phyloP scores from a whole-genome alignment of 2,113 vertebrate species.

The Onychostruthus taczanowskii region DNA sequence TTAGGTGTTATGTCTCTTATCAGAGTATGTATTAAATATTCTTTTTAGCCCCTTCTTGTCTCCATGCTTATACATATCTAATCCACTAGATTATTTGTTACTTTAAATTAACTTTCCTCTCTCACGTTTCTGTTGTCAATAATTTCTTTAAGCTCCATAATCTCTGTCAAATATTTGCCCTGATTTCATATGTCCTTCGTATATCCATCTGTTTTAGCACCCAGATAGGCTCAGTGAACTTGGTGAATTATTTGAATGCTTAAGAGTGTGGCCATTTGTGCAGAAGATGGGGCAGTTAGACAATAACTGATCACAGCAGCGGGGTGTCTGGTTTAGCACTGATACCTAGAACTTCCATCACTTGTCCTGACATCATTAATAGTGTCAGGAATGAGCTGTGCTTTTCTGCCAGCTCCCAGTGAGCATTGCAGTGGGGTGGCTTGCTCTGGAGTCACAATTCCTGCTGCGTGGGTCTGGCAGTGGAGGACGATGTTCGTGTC shows the following conservation, averaged over 20 bases:
- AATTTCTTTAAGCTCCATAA: neutral
- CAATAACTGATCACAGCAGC: neutral
- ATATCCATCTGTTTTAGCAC: neutral
- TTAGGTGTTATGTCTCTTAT: neutral
- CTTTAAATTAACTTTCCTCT: neutral
- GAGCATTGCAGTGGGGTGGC: neutral
- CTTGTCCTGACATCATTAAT: neutral
- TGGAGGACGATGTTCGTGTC: accelerated
- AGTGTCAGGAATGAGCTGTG: neutral
- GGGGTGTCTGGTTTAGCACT: neutral
- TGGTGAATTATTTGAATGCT: neutral
- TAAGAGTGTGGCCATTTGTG: neutral
- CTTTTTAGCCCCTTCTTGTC: neutral
- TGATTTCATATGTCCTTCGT: neutral
- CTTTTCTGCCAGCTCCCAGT: neutral
- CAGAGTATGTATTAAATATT: neutral
- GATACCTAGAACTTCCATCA: neutral
- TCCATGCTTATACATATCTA: neutral
- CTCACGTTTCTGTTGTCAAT: neutral
- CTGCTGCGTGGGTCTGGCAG: neutral
- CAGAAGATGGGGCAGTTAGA: accelerated
- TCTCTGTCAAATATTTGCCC: neutral
- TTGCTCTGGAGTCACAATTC: neutral
- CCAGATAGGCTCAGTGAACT: neutral
- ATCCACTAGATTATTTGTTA: neutral